Evolutionary conservation across 1,140 invertebrate species (phyloP).

Genomic region (Anadara kagoshimensis): DNA sequence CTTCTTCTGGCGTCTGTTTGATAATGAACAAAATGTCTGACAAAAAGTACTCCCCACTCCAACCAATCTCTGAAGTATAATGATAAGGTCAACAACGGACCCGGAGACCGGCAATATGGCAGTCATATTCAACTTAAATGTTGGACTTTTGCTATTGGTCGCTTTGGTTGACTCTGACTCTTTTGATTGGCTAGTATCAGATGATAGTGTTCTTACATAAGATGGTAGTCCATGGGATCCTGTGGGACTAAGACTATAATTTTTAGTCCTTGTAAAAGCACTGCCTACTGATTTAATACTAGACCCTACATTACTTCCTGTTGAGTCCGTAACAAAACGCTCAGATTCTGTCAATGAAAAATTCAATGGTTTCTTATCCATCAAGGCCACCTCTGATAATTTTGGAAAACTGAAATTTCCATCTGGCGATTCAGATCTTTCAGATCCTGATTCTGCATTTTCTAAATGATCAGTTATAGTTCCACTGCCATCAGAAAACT

Average conservation of each 20-base stretch:
- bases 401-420: slow-evolving; percentile 45
- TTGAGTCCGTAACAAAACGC: no score
- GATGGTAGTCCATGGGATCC: no score
- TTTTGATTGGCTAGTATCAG: no score
- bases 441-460: slow-evolving; percentile 12
- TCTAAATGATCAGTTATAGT: neutral
- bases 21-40: slow-evolving; percentile 34
- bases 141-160: no score
- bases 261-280: no score
- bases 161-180: no score
- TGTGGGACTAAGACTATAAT: no score
- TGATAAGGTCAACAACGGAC: slow-evolving; percentile 58
- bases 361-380: no score
- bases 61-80: slow-evolving; percentile 60
- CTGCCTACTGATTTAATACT: no score
- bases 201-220: no score
- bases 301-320: no score
- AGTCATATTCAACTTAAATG: neutral
- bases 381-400: slow-evolving; percentile 16
- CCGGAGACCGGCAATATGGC: slow-evolving; percentile 54
- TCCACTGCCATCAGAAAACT: slow-evolving; percentile 16
- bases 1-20: neutral
- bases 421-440: slow-evolving; percentile 26
- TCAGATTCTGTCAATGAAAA: no score
- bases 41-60: slow-evolving; percentile 50